Base-by-base conservation (phyloP, 2,888 invertebrate species). In the Sipunculus nudus region DNA sequence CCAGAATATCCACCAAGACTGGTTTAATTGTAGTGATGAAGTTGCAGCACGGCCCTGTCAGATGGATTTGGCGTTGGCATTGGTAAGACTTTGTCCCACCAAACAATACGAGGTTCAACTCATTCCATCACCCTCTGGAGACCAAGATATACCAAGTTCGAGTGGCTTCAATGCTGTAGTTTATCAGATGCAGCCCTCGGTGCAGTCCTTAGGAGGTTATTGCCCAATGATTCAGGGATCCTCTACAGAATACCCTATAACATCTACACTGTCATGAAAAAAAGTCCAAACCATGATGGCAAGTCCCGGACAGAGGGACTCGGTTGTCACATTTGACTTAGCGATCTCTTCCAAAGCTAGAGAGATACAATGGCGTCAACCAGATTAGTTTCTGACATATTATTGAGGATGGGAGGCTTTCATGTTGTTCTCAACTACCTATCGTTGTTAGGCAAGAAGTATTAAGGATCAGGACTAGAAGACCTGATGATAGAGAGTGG, bases 341-440 rank as follows among this genome's bases (percentile, higher is more conserved):
- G 57, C 40, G 19, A 57, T 57, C 13, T 57, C 50, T 43, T 23
- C 19, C 4, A 57, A 57, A 38, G 57, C 57, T 19, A 57, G 52
- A 26, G 57, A 57, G 31, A 26, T 57, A 6, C 50, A 50, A 41
- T 57, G 49, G 52, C 28, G 23, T 3, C 41, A 52, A 10, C 39
- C 29, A 5, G 32, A 25, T 6, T 28, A 57, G 32, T 57, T 50
- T 31, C 21, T 23, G 26, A 52, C 41, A 19, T 26, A 13, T 38
- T 57, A 8, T 32, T 57, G 16, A 50, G 57, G 21, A 19, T 50
- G 53, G 57, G 50, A 28, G 50, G 57, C 5, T 57, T 57, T 25
- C 54, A 54, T 45, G 45, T 54, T 28, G 54, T 32, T 16, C 13
- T 43, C 16, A 43, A 43, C 43, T 43, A 43, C 21, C 43, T 43